Conservation (phyloP, 2,113 vertebrate species). For the Chlorodrepanis virens region DNA sequence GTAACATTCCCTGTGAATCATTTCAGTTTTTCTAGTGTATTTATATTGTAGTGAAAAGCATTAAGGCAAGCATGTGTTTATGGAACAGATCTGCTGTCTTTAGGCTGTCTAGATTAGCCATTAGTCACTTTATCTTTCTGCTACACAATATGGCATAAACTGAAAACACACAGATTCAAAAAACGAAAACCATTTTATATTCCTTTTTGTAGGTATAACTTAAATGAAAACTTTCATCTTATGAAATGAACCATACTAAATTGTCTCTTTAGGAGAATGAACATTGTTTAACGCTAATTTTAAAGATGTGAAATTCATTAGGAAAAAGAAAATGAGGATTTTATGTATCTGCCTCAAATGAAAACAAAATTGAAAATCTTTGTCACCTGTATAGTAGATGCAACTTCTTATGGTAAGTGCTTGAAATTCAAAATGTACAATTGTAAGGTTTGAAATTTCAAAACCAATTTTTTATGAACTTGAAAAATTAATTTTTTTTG, state of each 20-base stretch:
- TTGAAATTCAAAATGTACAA: background rate
- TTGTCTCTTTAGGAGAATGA: background rate
- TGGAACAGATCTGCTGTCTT: background rate
- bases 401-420: background rate
- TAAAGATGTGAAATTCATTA: background rate
- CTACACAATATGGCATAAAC: constrained; percentile 1
- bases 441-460: background rate
- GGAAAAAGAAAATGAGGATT: background rate
- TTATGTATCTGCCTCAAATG: background rate
- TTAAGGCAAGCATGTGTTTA: background rate
- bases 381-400: background rate
- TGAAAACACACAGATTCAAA: background rate
- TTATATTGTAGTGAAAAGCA: background rate
- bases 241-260: background rate
- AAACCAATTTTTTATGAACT: background rate
- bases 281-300: background rate
- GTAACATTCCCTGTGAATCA: constrained; percentile 9
- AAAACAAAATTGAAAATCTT: background rate
- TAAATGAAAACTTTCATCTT: background rate
- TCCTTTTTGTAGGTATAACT: background rate
- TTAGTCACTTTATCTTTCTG: background rate
- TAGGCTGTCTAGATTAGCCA: background rate
- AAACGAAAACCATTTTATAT: background rate
- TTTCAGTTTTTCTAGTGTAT: background rate
- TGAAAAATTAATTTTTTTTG: background rate